Percentiles rank a stretch among this genome's conserved stretches.
These are phyloP conservation scores for Mimumesa dahlbomi DNA, from an alignment of 2,888 invertebrate genomes.

Conservation along the genomic window DNA sequence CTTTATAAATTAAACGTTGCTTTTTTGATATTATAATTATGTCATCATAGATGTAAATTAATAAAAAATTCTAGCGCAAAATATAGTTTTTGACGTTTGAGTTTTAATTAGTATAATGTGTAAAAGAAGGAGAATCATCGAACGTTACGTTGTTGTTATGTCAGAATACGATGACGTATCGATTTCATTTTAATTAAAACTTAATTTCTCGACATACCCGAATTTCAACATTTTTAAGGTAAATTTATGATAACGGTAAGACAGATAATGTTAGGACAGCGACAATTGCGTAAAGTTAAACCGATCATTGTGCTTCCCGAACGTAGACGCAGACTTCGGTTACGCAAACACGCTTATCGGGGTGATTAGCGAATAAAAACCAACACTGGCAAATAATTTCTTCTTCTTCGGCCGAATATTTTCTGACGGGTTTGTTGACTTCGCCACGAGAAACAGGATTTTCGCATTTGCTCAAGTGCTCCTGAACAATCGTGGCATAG, in stretches of 20 bases:
- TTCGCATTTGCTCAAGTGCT: conserved; percentile 52
- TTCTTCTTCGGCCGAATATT: conserved; percentile 16
- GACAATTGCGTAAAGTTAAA: conserved; percentile 42
- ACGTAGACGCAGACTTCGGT: conserved; percentile 9
- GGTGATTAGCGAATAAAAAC: conserved; percentile 16
- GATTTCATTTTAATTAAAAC: too few species aligned
- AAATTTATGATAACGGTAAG: conserved; percentile 8
- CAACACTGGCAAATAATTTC: conserved; percentile 32
- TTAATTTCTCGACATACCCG: too few species aligned
- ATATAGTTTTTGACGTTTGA: too few species aligned
- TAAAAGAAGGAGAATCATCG: too few species aligned
- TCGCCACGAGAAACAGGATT: conserved; percentile 15
- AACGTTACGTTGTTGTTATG: too few species aligned
- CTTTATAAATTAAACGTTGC: too few species aligned
- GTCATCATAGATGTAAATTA: too few species aligned
- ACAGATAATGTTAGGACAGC: conserved; percentile 28
- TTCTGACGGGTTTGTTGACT: conserved; percentile 29
- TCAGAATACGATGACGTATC: too few species aligned
- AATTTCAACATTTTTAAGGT: neutral
- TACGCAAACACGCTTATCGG: conserved; percentile 37
- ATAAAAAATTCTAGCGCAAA: too few species aligned
- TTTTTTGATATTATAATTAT: too few species aligned
- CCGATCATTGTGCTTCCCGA: conserved; percentile 16
- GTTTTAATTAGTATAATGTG: too few species aligned
- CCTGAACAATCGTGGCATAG: conserved; percentile 43